Percentiles rank a stretch among this genome's conserved stretches.
These are phyloP conservation scores for Eledona agricola DNA, from an alignment of 2,888 invertebrate species.

Conservation along the genomic window DNA sequence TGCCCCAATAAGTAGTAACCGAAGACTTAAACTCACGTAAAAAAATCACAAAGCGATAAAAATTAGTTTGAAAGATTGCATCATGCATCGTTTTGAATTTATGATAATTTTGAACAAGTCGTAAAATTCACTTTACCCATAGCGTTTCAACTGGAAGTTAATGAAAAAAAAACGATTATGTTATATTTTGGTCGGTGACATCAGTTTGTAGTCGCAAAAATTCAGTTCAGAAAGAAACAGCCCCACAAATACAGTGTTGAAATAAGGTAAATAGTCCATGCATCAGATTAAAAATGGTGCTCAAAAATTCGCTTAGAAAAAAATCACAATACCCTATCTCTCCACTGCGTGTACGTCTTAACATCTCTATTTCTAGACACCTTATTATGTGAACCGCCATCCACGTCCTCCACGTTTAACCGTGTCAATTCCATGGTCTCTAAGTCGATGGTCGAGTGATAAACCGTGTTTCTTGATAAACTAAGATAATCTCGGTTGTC, in stretches of 20 bases:
- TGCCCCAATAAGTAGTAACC: too few relatives aligned
- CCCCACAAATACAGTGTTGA: constrained; percentile 47
- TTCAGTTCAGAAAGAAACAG: constrained; percentile 12
- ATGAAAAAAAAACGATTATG: too few relatives aligned
- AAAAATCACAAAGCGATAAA: too few relatives aligned
- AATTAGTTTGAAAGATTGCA: too few relatives aligned
- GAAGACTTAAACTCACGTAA: too few relatives aligned
- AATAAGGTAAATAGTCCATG: constrained; percentile 47
- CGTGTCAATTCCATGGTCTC: constrained; percentile 53
- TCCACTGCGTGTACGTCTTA: constrained; percentile 69
- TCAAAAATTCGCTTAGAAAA: constrained; percentile 26
- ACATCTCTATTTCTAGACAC: constrained; percentile 66
- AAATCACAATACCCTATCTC: constrained; percentile 66
- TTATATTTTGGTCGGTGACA: too few relatives aligned
- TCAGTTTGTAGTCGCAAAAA: too few relatives aligned
- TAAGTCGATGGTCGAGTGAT: constrained; percentile 69
- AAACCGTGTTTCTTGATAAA: constrained; percentile 68
- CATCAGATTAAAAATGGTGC: constrained; percentile 31
- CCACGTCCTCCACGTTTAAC: constrained; percentile 41
- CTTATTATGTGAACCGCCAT: constrained; percentile 57
- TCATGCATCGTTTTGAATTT: too few relatives aligned
- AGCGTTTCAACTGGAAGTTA: too few relatives aligned
- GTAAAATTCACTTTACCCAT: too few relatives aligned
- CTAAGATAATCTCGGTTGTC: constrained; percentile 60
- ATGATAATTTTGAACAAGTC: too few relatives aligned